A percentile compares a stretch with the other conserved stretches of the same genome.
phyloP scores from a whole-genome alignment of 2,888 invertebrate species.

The Amiota communis region DNA sequence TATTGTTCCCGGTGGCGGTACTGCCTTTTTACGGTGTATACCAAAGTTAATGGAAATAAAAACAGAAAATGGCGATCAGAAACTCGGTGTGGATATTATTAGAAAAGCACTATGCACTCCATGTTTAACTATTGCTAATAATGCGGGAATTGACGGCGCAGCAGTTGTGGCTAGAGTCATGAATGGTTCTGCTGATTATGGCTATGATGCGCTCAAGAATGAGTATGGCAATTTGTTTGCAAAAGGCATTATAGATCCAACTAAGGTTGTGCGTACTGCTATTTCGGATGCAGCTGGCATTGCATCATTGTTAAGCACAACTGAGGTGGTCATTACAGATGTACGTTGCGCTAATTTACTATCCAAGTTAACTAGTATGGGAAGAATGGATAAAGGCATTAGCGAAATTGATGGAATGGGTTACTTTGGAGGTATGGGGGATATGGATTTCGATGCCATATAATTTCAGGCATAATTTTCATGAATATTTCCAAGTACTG shows the following conservation, averaged over 20 bases:
- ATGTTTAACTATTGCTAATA: constrained; percentile 89
- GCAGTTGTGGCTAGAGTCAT: constrained; percentile 94
- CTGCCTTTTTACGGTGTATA: constrained; percentile 89
- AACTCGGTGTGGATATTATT: constrained; percentile 84
- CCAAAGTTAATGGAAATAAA: constrained; percentile 80
- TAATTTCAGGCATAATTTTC: too few species aligned
- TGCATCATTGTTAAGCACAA: constrained; percentile 95
- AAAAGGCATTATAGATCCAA: constrained; percentile 94
- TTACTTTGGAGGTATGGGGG: constrained; percentile 75
- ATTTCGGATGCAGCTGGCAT: too few species aligned
- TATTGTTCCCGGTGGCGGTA: constrained; percentile 93
- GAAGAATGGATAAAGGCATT: too few species aligned
- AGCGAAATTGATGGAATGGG: constrained; percentile 85
- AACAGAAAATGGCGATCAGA: constrained; percentile 65
- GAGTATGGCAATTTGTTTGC: constrained; percentile 92
- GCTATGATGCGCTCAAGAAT: constrained; percentile 91
- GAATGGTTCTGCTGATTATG: constrained; percentile 82
- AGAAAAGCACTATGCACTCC: constrained; percentile 88
- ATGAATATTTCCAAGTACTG: too few species aligned
- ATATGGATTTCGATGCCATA: constrained; percentile 40
- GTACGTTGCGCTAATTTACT: constrained; percentile 88
- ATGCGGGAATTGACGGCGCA: constrained; percentile 92
- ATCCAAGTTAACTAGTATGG: constrained; percentile 78
- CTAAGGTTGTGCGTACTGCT: constrained; percentile 91
- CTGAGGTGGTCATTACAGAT: constrained; percentile 96